phyloP scores from a whole-genome alignment of 2,113 vertebrate genomes.

The Sterna hirundo region DNA sequence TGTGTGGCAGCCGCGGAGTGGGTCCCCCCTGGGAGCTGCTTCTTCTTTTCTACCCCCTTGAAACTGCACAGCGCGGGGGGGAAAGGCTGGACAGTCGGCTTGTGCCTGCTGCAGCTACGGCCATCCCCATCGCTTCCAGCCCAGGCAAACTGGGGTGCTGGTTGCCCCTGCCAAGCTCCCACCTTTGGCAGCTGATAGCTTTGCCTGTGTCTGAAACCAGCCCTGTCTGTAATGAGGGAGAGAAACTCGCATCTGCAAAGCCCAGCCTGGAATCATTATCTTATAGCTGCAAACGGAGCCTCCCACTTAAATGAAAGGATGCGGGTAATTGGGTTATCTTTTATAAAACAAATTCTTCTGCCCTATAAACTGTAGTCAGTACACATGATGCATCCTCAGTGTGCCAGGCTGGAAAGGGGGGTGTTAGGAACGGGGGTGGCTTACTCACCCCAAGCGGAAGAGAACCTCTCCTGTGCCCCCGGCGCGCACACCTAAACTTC shows the following conservation, averaged over 20 bases:
- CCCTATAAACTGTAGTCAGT: background rate
- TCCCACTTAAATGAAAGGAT: background rate
- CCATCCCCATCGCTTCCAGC: background rate
- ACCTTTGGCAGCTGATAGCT: background rate
- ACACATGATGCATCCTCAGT: background rate
- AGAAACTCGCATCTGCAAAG: background rate
- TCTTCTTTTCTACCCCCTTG: background rate
- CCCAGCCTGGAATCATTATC: background rate
- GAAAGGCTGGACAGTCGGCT: background rate
- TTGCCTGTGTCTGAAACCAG: background rate
- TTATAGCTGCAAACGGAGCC: background rate
- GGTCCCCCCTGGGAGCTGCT: background rate
- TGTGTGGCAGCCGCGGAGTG: background rate
- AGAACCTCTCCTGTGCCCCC: background rate
- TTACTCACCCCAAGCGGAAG: background rate
- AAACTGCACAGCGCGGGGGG: fast-evolving
- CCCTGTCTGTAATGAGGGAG: background rate
- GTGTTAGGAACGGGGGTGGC: background rate
- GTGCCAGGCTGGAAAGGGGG: background rate
- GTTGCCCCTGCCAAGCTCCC: background rate
- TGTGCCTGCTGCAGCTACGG: background rate
- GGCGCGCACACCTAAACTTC: background rate
- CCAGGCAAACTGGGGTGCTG: background rate
- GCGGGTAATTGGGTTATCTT: background rate
- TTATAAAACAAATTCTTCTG: background rate